Evolutionary conservation across 1,140 invertebrate genomes (phyloP).

Genomic region (Spodoptera frugiperda): DNA sequence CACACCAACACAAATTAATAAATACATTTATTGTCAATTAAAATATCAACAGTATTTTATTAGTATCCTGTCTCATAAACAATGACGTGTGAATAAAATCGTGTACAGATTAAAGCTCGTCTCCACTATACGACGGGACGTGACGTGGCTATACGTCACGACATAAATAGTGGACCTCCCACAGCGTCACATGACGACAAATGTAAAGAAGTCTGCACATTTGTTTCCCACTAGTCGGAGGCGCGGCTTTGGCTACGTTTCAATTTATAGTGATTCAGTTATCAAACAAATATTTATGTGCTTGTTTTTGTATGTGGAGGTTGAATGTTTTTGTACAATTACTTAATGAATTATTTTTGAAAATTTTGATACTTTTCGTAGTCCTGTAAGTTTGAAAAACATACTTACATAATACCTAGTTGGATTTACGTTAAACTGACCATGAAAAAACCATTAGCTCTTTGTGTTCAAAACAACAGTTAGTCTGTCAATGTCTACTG

Average conservation of each 20-base stretch:
- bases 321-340: not conserved
- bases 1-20: constrained; percentile 17
- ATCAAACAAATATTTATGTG: constrained; percentile 25
- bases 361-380: not conserved
- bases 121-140: constrained; percentile 24
- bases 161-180: constrained; percentile 60
- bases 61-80: not conserved
- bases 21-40: constrained; percentile 6
- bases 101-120: not conserved
- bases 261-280: constrained; percentile 43
- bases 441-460: too few species aligned
- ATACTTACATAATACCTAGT: too few species aligned
- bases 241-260: constrained; percentile 37
- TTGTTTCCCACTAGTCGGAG: constrained; percentile 11
- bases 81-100: constrained; percentile 9
- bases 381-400: too few species aligned
- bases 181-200: constrained; percentile 70
- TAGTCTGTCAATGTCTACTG: too few species aligned
- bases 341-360: not conserved
- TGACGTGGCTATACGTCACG: constrained; percentile 54
- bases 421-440: too few species aligned
- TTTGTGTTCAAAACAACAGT: too few species aligned
- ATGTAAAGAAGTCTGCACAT: constrained; percentile 58
- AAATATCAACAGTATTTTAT: not conserved
- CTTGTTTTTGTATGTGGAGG: constrained; percentile 21